phyloP scores from a whole-genome alignment of 2,888 invertebrate genomes.

The Yponomeuta cagnagella region DNA sequence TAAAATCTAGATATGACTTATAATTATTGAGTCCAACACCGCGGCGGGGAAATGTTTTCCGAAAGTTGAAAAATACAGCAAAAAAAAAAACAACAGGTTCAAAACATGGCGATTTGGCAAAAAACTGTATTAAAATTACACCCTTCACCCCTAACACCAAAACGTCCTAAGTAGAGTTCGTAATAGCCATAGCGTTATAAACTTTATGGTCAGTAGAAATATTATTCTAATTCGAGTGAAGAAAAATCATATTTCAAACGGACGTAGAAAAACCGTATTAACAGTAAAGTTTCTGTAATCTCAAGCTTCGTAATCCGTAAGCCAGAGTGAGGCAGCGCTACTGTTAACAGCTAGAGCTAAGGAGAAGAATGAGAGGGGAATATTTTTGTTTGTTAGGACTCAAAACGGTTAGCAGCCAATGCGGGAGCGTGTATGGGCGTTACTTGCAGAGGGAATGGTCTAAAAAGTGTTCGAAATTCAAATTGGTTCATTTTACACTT shows the following conservation, averaged over 20 bases:
- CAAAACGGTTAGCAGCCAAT: constrained; percentile 59
- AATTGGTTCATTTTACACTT: constrained; percentile 15
- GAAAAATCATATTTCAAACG: constrained; percentile 42
- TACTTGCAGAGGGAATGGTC: constrained; percentile 24
- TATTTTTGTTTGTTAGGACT: constrained; percentile 34
- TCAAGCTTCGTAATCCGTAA: constrained; percentile 51
- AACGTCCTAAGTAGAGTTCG: constrained; percentile 27
- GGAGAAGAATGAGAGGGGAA: constrained; percentile 43
- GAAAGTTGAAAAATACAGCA: constrained; percentile 26
- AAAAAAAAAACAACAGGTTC: constrained; percentile 54
- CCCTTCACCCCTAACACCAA: constrained; percentile 20
- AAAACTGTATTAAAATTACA: constrained; percentile 61
- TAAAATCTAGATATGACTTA: constrained; percentile 60
- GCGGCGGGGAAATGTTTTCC: constrained; percentile 49
- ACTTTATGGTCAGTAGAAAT: constrained; percentile 9
- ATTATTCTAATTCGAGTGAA: constrained; percentile 27
- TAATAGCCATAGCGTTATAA: constrained; percentile 19
- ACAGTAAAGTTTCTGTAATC: constrained; percentile 60
- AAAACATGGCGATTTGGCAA: constrained; percentile 52
- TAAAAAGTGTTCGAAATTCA: constrained; percentile 19
- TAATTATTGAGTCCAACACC: constrained; percentile 48
- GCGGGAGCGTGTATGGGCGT: constrained; percentile 55
- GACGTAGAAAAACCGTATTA: constrained; percentile 64
- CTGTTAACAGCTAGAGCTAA: constrained; percentile 19
- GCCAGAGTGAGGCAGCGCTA: constrained; percentile 41